Conservation (phyloP, 2,888 invertebrate genomes). For the Drymonia ruficornis region DNA sequence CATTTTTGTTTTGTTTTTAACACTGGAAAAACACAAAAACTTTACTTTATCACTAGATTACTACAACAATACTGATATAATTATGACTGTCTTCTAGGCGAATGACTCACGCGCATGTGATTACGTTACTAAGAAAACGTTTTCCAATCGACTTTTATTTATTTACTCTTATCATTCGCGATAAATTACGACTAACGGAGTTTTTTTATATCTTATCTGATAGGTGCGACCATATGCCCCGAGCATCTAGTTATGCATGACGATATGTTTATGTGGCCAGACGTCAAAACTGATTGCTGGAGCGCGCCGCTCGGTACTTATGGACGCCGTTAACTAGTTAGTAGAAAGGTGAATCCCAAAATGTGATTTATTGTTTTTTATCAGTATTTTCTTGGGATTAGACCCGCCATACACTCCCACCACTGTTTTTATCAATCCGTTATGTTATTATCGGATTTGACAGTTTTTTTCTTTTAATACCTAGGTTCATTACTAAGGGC, state of each 20-base stretch:
- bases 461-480: too few relatives aligned
- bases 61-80: constrained; percentile 1
- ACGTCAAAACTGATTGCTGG: too few relatives aligned
- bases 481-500: too few relatives aligned
- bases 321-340: too few relatives aligned
- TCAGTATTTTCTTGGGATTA: too few relatives aligned
- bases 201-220: not conserved
- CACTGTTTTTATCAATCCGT: too few relatives aligned
- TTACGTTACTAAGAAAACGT: constrained; percentile 8
- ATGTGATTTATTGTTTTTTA: not conserved
- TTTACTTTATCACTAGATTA: not conserved
- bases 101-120: constrained; percentile 19
- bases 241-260: too few relatives aligned
- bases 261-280: too few relatives aligned
- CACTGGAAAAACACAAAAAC: not conserved
- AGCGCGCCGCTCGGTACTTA: too few relatives aligned
- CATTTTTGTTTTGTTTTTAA: constrained; percentile 15
- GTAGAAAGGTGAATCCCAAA: not conserved
- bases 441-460: too few relatives aligned
- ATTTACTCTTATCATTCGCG: not conserved
- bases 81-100: not conserved
- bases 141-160: not conserved
- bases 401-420: too few relatives aligned
- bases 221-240: too few relatives aligned
- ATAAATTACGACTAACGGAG: not conserved